phyloP scores from a whole-genome alignment of 2,888 invertebrate species.

The Biston betularia region DNA sequence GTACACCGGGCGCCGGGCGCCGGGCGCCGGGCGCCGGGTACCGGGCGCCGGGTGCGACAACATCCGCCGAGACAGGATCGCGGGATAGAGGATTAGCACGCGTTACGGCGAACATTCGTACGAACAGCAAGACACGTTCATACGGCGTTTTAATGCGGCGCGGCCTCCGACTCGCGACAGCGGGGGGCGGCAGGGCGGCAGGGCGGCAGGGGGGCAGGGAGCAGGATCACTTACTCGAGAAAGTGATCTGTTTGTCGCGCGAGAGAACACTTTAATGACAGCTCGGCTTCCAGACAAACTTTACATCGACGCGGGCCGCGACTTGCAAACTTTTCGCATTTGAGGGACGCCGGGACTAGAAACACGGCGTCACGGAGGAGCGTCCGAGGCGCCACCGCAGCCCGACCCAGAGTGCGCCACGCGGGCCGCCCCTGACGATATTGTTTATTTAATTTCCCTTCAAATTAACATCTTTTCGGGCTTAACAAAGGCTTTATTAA shows the following conservation, averaged over 20 bases:
- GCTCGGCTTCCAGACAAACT: conserved; percentile 17
- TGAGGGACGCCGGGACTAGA: neutral
- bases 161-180: neutral
- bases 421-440: neutral
- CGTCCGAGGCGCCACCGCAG: neutral
- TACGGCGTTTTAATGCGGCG: neutral
- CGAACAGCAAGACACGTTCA: neutral
- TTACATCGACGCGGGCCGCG: conserved; percentile 15
- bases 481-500: conserved; percentile 8
- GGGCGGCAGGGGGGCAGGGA: neutral
- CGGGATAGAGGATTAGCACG: conserved; percentile 12
- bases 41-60: conserved; percentile 10
- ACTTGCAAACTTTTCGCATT: conserved; percentile 23
- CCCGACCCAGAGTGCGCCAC: neutral
- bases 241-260: conserved; percentile 13
- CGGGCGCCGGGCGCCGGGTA: neutral
- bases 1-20: neutral
- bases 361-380: neutral
- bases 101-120: neutral
- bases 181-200: neutral
- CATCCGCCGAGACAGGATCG: conserved; percentile 18
- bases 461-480: neutral
- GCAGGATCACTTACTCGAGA: neutral
- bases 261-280: conserved; percentile 5
- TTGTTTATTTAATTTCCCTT: conserved; percentile 1